Percentiles rank a stretch among this genome's conserved stretches.
Conservation (phyloP, 1,140 invertebrate species). For the Drosophila navojoa region DNA sequence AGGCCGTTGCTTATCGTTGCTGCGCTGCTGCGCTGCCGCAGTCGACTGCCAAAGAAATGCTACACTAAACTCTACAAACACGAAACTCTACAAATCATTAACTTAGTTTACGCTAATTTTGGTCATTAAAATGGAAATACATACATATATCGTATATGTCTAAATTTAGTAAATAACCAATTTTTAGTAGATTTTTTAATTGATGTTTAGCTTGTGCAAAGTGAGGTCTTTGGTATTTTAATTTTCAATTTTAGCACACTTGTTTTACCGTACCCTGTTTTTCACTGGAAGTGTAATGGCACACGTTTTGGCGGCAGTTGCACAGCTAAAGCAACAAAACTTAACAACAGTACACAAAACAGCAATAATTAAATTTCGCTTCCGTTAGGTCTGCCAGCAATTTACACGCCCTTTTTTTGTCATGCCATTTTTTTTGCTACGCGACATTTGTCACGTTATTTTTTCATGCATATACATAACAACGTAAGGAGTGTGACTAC, state of each 20-base stretch:
- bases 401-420: conserved; percentile 33
- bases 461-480: conserved; percentile 37
- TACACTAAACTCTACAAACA: conserved; percentile 9
- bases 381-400: conserved; percentile 58
- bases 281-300: conserved; percentile 43
- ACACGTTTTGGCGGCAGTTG: conserved; percentile 22
- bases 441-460: conserved; percentile 54
- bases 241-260: background rate
- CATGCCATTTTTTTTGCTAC: conserved; percentile 41
- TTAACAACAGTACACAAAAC: conserved; percentile 48
- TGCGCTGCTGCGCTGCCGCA: conserved; percentile 18
- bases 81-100: conserved; percentile 3
- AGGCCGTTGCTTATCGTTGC: conserved; percentile 68
- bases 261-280: background rate
- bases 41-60: conserved; percentile 22
- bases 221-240: background rate
- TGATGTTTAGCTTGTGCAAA: background rate
- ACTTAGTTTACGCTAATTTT: conserved; percentile 5
- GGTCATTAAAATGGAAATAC: background rate
- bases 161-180: background rate
- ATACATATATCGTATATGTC: too few relatives aligned
- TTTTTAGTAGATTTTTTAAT: background rate
- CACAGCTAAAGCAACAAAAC: conserved; percentile 17
- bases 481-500: background rate
- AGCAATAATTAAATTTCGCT: conserved; percentile 61